Evolutionary conservation across 2,797 vertebrate species (phyloP), one percentile per base, ranked within the genome.

Genomic region (Triplophysa yarkandensis): DNA sequence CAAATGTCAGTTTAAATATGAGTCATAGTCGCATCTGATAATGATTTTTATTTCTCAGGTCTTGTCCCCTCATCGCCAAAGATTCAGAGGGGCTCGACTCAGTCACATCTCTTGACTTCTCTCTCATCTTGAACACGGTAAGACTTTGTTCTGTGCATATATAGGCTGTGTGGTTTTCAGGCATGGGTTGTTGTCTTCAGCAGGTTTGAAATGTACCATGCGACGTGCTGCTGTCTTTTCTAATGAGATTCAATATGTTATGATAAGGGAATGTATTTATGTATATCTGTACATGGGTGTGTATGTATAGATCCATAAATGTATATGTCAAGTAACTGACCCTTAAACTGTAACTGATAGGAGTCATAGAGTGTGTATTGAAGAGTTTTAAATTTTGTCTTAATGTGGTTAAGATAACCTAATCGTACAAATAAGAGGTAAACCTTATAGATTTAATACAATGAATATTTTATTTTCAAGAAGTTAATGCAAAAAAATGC

Each of bases 1-100:
- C 23, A 63, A 39, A 23, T 7, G 32, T 34, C 65, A 8, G 4
- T 69, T 86, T 71, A 82, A 80, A 41, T 0, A 71, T 92, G 90
- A 92, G 61, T 92, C 90, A 92, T 80, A 44, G 0, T 82, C 83
- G 81, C 81, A 83, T 87, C 60, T 83, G 84, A 87, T 83, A 82
- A 85, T 68, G 80, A 68, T 66, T 76, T 76, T 76, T 76, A 83
- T 68, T 82, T 62, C 70, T 67, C 77, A 66, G 79, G 84, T 79
- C 63, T 14, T 64, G 82, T 71, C 77, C 69, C 71, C 79, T 69
- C 16, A 89, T 84, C 88, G 81, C 90, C 84, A 84, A 44, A 77
- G 9, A 75, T 60, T 84, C 69, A 80, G 79, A 89, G 88, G 79
- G 87, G 91, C 89, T 86, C 25, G 68, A 74, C 28, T 64, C 41